Base-by-base conservation (phyloP, 2,797 vertebrate genomes). In the Fistularia commersonii region DNA sequence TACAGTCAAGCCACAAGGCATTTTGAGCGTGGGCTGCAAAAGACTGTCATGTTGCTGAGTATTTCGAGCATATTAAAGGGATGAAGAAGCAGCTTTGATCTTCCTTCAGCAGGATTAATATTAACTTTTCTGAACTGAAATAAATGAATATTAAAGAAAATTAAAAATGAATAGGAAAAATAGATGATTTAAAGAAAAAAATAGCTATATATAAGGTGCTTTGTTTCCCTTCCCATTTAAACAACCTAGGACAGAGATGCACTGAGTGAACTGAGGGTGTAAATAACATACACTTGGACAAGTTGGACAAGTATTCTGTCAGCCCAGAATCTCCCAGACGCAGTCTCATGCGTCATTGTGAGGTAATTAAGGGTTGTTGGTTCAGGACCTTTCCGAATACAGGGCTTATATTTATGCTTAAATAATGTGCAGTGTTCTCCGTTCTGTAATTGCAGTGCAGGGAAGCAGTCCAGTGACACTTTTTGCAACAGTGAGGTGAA, bases 341-440 rank as follows among this genome's bases (percentile, higher is more conserved):
- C 41, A 51, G 62, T 61, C 45, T 40, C 62, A 80, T 90, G 88
- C 85, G 87, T 91, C 89, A 91, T 63, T 57, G 73, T 78, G 82
- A 85, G 77, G 73, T 90, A 89, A 91, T 91, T 88, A 83, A 76
- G 76, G 89, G 87, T 86, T 83, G 71, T 74, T 61, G 63, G 66
- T 83, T 76, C 65, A 41, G 65, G 74, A 78, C 74, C 76, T 70
- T 66, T 77, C 85, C 82, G 85, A 88, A 88, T 83, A 82, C 86
- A 83, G 81, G 59, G 57, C 63, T 64, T 60, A 66, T 69, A 78
- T 82, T 80, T 74, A 71, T 72, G 61, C 59, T 64, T 63, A 82
- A 75, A 72, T 82, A 77, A 76, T 74, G 69, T 78, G 64, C 69
- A 40, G 60, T 60, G 49, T 52, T 61, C 58, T 81, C 69, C 57